phyloP scores from a whole-genome alignment of 2,113 vertebrate genomes.

The Cricetomys ansorgei region DNA sequence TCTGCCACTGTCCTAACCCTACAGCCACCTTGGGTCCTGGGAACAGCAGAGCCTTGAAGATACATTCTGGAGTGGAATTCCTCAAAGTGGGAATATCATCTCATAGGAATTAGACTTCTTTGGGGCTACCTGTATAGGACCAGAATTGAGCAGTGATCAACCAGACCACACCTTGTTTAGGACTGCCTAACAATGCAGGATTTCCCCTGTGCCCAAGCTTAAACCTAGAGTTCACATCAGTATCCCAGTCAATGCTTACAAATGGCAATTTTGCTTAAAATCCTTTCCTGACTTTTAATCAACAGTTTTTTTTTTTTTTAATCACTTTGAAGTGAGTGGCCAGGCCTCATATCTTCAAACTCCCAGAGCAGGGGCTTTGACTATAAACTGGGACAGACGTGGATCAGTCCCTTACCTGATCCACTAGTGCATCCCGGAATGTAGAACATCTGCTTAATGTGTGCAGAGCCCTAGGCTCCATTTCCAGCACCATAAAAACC shows the following conservation, averaged over 20 bases:
- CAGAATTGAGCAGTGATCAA: background rate
- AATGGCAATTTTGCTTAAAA: background rate
- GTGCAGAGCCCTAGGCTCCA: background rate
- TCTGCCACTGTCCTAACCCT: background rate
- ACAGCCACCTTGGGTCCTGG: background rate
- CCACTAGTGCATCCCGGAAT: background rate
- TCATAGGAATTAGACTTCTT: background rate
- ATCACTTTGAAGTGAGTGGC: background rate
- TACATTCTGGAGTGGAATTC: background rate
- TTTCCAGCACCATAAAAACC: background rate
- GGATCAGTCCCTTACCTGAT: background rate
- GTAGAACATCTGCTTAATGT: background rate
- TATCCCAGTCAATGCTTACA: background rate
- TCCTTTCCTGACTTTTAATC: background rate
- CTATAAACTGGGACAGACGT: no score
- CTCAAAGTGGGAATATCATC: background rate
- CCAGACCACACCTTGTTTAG: background rate
- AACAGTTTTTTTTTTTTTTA: background rate
- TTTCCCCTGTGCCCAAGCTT: background rate
- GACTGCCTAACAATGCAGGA: background rate
- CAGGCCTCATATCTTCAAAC: background rate
- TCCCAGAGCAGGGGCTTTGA: background rate
- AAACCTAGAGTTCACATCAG: no score
- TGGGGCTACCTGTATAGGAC: background rate
- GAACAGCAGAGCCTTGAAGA: background rate